Base-by-base conservation (phyloP, 2,113 vertebrate species). In the Oxygymnocypris stewartii region DNA sequence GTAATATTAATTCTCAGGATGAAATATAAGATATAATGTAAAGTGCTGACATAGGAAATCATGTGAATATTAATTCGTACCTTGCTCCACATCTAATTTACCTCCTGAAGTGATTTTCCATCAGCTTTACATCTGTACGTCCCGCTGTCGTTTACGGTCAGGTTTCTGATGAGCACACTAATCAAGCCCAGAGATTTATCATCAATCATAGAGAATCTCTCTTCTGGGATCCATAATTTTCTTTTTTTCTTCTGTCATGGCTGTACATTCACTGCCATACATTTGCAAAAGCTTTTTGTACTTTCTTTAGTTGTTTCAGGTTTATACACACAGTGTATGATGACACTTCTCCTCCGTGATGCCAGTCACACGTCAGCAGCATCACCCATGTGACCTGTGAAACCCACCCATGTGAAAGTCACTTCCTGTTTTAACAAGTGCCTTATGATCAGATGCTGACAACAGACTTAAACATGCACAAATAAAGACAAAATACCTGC, bases 71-170 rank as follows among this genome's bases (percentile, higher is more conserved):
- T 12, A 10, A 42, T 69, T 59, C 13, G 23, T 16, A 86, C 85
- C 85, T 28, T 86, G 47, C 35, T 73, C 12, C 3, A 86, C 85
- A 1, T 23, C 13, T 4, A 88, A 75, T 18, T 16, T 3, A 79
- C 0, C 0, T 44, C n/a, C 4, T 35, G 6, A 74, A 8, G 0
- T 0, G 0, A 0, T 35, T 16, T 0, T 0, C n/a, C 5, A 8
- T 20, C 31, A 6, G 42, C 65, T 67, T 25, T 2, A 61, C n/a
- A 79, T 23, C 11, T 74, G 75, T 88, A 88, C 1, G 1, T 20
- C 20, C 80, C 85, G 7, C 3, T 35, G 61, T 86, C 87, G 2
- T 44, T n/a, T 5, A 8, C 0, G 47, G 11, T 86, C 25, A 88
- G 13, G 31, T 86, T 84, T 84, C 73, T 74, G 9, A 88, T 74